Percentiles rank a stretch among this genome's conserved stretches.
These are phyloP conservation scores for Ranitomeya variabilis DNA, from an alignment of 2,113 vertebrate species.

Conservation along the genomic window DNA sequence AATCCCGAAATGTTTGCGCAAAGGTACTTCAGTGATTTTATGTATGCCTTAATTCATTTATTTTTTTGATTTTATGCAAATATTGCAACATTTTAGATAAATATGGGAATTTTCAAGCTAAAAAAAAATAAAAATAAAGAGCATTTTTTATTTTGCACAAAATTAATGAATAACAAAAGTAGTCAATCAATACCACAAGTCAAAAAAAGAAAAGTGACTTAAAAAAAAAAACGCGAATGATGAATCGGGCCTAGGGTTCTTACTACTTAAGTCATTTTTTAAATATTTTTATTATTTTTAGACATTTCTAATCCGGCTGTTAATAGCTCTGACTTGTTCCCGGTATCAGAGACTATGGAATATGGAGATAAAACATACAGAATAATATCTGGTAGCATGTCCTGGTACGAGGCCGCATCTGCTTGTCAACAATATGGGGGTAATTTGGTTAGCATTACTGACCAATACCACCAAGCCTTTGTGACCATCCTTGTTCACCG, in stretches of 20 bases:
- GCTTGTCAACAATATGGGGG: conserved; percentile 76
- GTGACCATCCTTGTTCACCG: conserved; percentile 85
- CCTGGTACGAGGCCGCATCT: conserved; percentile 86
- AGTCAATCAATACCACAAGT: no score
- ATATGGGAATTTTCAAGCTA: no score
- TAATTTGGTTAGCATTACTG: conserved; percentile 85
- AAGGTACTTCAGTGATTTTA: no score
- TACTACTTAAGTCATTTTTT: background rate
- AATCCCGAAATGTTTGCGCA: no score
- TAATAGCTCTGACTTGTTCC: conserved; percentile 72
- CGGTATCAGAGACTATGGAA: conserved; percentile 77
- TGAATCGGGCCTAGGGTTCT: background rate
- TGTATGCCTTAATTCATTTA: no score
- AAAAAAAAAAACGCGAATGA: no score
- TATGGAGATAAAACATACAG: conserved; percentile 85
- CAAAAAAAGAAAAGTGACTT: no score
- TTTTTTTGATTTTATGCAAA: no score
- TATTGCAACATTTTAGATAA: no score
- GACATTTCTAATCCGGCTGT: conserved; percentile 61
- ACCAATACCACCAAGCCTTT: conserved; percentile 91
- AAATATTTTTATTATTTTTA: background rate
- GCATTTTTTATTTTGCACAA: no score
- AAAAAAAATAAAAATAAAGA: no score
- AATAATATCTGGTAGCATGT: conserved; percentile 85
- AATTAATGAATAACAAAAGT: no score